Evolutionary conservation across 2,888 invertebrate genomes (phyloP).

Genomic region (Heliconius hortense): DNA sequence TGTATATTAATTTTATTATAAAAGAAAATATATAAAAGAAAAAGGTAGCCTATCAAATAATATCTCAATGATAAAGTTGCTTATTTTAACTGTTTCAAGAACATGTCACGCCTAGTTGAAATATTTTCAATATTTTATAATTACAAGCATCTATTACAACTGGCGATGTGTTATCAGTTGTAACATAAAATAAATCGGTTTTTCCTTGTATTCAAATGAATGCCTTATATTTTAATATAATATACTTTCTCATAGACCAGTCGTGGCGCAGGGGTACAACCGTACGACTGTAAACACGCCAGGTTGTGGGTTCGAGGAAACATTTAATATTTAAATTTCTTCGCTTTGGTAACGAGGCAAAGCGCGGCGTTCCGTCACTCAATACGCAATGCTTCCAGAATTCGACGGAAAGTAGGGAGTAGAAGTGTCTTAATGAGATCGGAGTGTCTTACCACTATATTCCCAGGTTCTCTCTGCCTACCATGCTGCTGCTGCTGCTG

Average conservation of each 20-base stretch:
- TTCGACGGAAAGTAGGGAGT: too few species aligned
- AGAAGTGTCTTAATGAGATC: too few species aligned
- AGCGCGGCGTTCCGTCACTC: not conserved
- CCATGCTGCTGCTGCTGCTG: too few species aligned
- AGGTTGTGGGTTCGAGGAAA: not conserved
- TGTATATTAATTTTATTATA: not conserved
- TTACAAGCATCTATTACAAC: not conserved
- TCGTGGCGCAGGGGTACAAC: not conserved
- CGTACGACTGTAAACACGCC: not conserved
- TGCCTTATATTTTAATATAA: not conserved
- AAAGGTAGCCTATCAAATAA: not conserved
- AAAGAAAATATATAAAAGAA: not conserved
- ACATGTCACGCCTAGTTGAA: not conserved
- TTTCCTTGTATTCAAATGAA: slow-evolving; percentile 12
- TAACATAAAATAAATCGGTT: not conserved
- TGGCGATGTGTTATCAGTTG: not conserved
- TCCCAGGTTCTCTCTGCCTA: too few species aligned
- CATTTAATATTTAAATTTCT: not conserved
- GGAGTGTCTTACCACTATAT: too few species aligned
- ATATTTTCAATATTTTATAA: not conserved
- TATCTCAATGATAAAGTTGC: not conserved
- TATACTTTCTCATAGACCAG: not conserved
- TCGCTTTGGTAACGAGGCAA: not conserved
- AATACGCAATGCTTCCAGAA: too few species aligned
- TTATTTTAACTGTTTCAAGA: not conserved